Evolutionary conservation across 2,797 vertebrate genomes (phyloP), one percentile per base, ranked within the genome.

Genomic region (Echiichthys vipera): DNA sequence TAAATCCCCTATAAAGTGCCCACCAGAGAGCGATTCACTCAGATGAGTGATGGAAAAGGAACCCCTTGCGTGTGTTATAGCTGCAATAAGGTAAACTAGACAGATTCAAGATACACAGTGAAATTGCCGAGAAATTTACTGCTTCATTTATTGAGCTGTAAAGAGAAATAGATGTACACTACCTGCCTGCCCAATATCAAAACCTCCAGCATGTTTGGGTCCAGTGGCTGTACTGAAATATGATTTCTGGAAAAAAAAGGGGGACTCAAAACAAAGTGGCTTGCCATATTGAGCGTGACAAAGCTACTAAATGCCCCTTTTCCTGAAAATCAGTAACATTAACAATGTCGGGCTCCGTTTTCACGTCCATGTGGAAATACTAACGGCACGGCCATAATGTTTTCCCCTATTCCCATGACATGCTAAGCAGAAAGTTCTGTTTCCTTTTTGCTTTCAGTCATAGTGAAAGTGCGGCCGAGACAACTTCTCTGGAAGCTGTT

Each of bases 101-200:
- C 67, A 63, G 58, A 66, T 74, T 82, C 46, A 81, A 81, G 68
- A 62, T n/a, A n/a, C 65, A 7, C 61, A 46, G 50, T 36, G 27
- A 62, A 77, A 83, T 82, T 45, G 63, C 75, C 54, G 27, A 49
- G 59, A 85, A 75, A 83, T 75, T 61, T 74, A 75, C 53, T 20
- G 43, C 57, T 47, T 74, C 58, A 78, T 77, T 84, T 54, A 73
- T 76, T 22, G 66, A 46, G 67, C 61, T 74, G 81, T 74, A 62
- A 64, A 65, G 57, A 80, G 46, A 62, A 58, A 49, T 25, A 69
- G 51, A 43, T 65, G 65, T 47, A 37, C 49, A 51, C 47, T 65
- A 63, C 72, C 43, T 79, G 70, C 81, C 85, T 86, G 85, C 39
- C 58, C 67, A 84, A 46, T 50, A 77, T 91, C 88, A 91, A 81